Conservation (phyloP, 2,888 invertebrate genomes). For the Quadroppia sp. region DNA sequence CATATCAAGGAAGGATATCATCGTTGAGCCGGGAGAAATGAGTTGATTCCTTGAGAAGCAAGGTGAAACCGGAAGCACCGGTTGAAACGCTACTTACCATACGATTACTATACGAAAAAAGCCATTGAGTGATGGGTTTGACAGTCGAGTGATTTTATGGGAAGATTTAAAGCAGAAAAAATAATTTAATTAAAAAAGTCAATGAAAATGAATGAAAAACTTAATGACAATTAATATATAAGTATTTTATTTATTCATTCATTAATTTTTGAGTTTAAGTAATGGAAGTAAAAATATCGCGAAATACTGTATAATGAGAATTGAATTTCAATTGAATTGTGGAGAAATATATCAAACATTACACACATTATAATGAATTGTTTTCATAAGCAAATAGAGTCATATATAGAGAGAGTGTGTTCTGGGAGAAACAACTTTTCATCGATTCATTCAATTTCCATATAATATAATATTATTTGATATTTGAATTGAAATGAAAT, state of each 20-base stretch:
- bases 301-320: constrained; percentile 18
- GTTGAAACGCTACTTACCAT: too few species aligned
- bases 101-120: too few species aligned
- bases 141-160: too few species aligned
- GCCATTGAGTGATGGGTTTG: too few species aligned
- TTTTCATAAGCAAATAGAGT: constrained; percentile 2
- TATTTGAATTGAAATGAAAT: constrained; percentile 1
- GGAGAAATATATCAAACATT: constrained; percentile 19
- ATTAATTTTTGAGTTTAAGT: background rate
- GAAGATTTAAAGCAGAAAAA: too few species aligned
- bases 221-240: constrained; percentile 13
- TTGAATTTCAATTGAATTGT: background rate
- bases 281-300: constrained; percentile 16
- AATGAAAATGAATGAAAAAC: background rate
- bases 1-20: too few species aligned
- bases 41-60: too few species aligned
- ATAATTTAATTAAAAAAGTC: too few species aligned
- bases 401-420: background rate
- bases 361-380: constrained; percentile 4
- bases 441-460: constrained; percentile 5
- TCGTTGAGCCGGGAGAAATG: too few species aligned
- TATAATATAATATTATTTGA: constrained; percentile 4
- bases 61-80: too few species aligned
- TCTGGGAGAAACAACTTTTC: too few species aligned
- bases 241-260: background rate